Conservation (phyloP, 2,113 vertebrate genomes). For the Chamaetylas fuelleborni region DNA sequence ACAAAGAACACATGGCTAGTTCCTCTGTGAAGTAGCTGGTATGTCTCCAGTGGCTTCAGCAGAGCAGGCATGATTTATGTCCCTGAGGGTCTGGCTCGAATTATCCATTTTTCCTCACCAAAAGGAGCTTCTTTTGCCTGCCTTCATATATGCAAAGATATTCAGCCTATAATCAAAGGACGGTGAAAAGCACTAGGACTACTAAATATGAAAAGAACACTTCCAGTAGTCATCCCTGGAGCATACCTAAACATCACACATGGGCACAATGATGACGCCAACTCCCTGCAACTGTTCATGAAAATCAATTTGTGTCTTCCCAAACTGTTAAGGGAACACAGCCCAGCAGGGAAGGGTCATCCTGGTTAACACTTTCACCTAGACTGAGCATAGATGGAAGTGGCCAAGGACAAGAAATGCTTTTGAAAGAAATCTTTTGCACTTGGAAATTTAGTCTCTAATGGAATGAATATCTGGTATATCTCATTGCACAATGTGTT, state of each 20-base stretch:
- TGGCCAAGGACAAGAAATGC: not conserved
- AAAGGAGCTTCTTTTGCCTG: not conserved
- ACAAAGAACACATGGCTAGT: not conserved
- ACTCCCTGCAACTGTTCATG: not conserved
- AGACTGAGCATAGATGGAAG: not conserved
- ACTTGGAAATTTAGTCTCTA: not conserved
- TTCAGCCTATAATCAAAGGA: not conserved
- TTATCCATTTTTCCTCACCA: constrained; percentile 11
- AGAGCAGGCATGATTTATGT: not conserved
- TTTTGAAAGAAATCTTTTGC: not conserved
- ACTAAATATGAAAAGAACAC: not conserved
- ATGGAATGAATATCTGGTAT: not conserved
- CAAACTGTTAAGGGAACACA: not conserved
- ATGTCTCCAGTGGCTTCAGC: not conserved
- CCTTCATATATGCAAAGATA: not conserved
- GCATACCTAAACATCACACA: not conserved
- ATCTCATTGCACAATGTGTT: not conserved
- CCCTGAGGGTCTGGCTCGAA: not conserved
- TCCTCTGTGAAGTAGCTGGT: constrained; percentile 5
- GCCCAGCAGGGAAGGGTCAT: not conserved
- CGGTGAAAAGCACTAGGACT: constrained; percentile 1
- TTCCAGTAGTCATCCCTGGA: not conserved
- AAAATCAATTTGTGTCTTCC: not conserved
- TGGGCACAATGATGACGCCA: not conserved
- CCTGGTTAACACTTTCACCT: not conserved